Base-by-base conservation (phyloP, 2,113 vertebrate species). In the Calypte anna region DNA sequence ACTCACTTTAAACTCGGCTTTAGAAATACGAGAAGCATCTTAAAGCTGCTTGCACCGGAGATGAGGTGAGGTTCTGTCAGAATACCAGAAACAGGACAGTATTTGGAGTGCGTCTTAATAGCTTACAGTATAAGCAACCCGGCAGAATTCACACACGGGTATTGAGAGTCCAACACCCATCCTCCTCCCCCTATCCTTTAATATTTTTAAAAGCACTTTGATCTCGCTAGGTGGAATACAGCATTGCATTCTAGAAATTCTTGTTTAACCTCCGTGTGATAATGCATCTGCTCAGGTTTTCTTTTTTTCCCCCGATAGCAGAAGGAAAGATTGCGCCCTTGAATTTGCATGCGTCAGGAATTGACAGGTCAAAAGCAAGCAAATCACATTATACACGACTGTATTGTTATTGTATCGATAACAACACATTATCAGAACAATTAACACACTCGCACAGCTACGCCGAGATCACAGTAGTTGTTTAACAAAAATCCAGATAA, bases 401-500 rank as follows among this genome's bases (percentile, higher is more conserved):
- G 88, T 68, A 72, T 93, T 89, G 94, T 96, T 81, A 77, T 91
- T 93, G 94, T 91, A 93, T 96, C 92, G 94, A 94, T 96, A 96
- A 93, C 92, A 89, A 51, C 82, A 58, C 93, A 44, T 87, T 89
- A 95, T 90, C 86, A 50, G 86, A 78, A 91, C 93, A 94, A 95
- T 94, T 95, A 95, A 85, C 91, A 68, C 92, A 89, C 57, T 90
- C 58, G 76, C 94, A 59, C 66, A 73, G 46, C 73, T 91, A 81
- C 82, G 30, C 58, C 46, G 84, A 86, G 83, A 79, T 74, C 95
- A 87, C 87, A 75, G 84, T 2, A 48, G 92, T 3, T 81, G 84
- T 61, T 91, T 86, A 84, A 95, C 88, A 91, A 91, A 93, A 95
- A 89, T 63, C 74, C 91, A 81, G 93, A 91, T 84, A 94, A 95